Evolutionary conservation across 2,113 vertebrate species (phyloP).

Genomic region (Apodemus sylvaticus): DNA sequence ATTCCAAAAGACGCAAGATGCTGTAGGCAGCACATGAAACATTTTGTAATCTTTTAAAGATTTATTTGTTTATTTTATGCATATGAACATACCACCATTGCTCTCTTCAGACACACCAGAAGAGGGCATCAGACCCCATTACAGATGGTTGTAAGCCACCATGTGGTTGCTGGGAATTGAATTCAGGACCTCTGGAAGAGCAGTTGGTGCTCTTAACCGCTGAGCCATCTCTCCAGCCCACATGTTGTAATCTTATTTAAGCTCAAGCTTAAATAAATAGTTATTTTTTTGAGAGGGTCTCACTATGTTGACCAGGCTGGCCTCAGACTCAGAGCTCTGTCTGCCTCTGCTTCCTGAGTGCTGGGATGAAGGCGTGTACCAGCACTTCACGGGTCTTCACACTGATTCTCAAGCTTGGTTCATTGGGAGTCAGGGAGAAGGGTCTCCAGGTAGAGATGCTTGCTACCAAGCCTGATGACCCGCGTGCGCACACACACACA

Average conservation of each 20-base stretch:
- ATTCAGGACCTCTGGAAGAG: no score
- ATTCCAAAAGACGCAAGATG: background rate
- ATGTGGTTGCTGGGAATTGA: no score
- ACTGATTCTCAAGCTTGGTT: background rate
- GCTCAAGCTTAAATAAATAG: background rate
- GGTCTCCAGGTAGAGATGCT: background rate
- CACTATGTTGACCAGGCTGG: background rate
- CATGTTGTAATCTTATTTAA: background rate
- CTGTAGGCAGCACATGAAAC: background rate
- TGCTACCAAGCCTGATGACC: background rate
- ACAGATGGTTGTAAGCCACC: no score
- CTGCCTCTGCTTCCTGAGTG: background rate
- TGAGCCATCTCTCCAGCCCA: no score
- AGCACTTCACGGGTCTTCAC: no score
- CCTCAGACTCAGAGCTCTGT: background rate
- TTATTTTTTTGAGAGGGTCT: background rate
- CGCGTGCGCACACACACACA: rapidly evolving
- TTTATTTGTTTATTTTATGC: no score
- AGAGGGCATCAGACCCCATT: no score
- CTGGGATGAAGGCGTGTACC: background rate
- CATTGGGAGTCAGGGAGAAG: no score
- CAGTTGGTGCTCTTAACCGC: no score
- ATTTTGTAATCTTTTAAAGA: background rate
- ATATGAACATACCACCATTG: no score
- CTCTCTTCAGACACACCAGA: no score